Percentiles rank a stretch among this genome's conserved stretches.
These are phyloP conservation scores for Crax fasciolata DNA, from an alignment of 2,797 vertebrate genomes.

Conservation along the genomic window DNA sequence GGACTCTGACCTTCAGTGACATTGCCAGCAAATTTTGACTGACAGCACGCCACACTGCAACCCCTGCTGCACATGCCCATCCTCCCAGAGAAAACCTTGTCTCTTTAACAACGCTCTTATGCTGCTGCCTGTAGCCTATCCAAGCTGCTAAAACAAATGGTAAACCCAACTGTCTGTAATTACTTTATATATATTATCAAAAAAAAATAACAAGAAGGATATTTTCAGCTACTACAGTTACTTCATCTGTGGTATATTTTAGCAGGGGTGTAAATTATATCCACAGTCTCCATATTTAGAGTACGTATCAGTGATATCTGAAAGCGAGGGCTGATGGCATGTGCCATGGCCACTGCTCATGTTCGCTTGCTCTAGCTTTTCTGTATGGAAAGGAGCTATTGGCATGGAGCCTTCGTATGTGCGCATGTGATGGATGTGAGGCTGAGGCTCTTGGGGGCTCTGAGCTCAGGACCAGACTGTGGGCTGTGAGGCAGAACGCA, in stretches of 20 bases:
- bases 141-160: background rate
- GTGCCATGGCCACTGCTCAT: background rate
- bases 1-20: slow-evolving; percentile 83
- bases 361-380: background rate
- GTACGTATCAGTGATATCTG: background rate
- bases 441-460: background rate
- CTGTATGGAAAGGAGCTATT: accelerated
- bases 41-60: slow-evolving; percentile 75
- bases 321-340: background rate
- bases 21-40: slow-evolving; percentile 81
- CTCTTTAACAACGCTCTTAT: slow-evolving; percentile 11
- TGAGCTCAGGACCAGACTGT: background rate
- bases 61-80: slow-evolving; percentile 38
- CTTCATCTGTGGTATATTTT: background rate
- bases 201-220: background rate
- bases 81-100: slow-evolving; percentile 65
- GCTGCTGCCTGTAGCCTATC: background rate
- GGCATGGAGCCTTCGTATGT: background rate
- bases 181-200: background rate
- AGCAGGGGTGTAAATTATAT: background rate
- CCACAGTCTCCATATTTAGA: background rate
- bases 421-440: accelerated
- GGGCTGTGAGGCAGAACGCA: background rate
- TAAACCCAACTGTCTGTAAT: background rate
- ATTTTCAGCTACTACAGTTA: background rate